These are phyloP conservation scores for Laothoe populi DNA, from an alignment of 2,888 invertebrate species.

Conservation along the genomic window DNA sequence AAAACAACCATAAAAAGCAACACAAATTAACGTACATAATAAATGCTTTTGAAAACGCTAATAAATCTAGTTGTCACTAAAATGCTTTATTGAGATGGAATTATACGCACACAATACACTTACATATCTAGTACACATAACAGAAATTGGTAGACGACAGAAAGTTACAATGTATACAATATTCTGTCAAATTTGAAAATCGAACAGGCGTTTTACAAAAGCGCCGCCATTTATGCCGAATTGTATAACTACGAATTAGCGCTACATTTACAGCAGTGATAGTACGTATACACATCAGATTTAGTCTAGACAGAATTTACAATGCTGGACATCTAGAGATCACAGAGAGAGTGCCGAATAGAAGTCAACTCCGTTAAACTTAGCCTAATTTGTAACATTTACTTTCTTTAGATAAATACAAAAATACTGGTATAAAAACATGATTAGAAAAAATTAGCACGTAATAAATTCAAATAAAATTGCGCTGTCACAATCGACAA, in stretches of 20 bases:
- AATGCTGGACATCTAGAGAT: conserved; percentile 16
- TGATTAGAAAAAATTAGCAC: conserved; percentile 1
- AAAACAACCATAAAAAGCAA: conserved; percentile 55
- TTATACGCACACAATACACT: neutral
- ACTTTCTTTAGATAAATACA: conserved; percentile 11
- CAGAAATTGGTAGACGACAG: no score
- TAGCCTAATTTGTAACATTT: conserved; percentile 23
- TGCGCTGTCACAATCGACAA: neutral
- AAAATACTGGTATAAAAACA: conserved; percentile 19
- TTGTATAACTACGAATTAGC: neutral
- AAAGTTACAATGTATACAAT: neutral
- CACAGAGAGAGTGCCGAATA: conserved; percentile 12
- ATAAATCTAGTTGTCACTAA: conserved; percentile 8
- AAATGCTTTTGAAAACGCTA: conserved; percentile 24
- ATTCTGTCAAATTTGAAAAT: neutral
- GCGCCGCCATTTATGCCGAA: neutral
- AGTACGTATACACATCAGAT: conserved; percentile 13
- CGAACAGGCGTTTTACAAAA: neutral
- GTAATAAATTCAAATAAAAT: neutral
- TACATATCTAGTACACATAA: neutral
- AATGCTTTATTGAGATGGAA: neutral
- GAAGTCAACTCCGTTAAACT: conserved; percentile 12
- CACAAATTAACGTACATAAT: conserved; percentile 36
- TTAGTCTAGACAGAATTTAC: conserved; percentile 11
- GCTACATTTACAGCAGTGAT: neutral